Percentiles rank a stretch among this genome's conserved stretches.
These are phyloP conservation scores for Acanthopagrus latus DNA, from an alignment of 2,797 vertebrate species.

Conservation along the genomic window DNA sequence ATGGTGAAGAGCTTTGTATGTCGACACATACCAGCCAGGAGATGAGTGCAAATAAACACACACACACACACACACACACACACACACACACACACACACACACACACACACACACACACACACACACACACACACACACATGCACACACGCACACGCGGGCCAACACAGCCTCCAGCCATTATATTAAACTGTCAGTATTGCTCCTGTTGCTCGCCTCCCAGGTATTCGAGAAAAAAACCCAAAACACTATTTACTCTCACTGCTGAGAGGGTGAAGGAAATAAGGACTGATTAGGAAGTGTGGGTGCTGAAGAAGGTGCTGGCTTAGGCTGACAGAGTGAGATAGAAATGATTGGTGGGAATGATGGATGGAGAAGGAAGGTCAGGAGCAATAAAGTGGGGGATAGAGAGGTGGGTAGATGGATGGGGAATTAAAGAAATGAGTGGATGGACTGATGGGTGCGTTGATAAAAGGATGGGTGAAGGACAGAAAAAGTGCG, in stretches of 20 bases:
- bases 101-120: conserved; percentile 23
- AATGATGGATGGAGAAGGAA: conserved; percentile 2
- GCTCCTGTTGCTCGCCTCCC: conserved; percentile 35
- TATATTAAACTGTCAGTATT: conserved; percentile 39
- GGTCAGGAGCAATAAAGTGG: background rate
- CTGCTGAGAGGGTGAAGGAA: background rate
- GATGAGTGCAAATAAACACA: conserved; percentile 38
- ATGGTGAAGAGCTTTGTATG: conserved; percentile 44
- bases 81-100: conserved; percentile 18
- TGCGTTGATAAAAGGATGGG: background rate
- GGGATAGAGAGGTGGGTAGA: background rate
- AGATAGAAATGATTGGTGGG: background rate
- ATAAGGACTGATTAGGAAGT: background rate
- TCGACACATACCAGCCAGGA: conserved; percentile 45
- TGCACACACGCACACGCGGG: conserved; percentile 23
- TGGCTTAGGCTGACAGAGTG: background rate
- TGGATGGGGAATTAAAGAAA: background rate
- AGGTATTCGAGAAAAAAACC: conserved; percentile 19
- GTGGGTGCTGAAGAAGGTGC: background rate
- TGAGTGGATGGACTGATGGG: background rate
- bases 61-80: conserved; percentile 17
- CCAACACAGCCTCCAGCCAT: conserved; percentile 28
- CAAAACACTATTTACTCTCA: background rate
- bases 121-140: conserved; percentile 2
- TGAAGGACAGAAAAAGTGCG: background rate